A percentile compares a stretch with the other conserved stretches of the same genome.
Evolutionary conservation across 1,140 invertebrate genomes (phyloP).

Genomic region (Drosophila navojoa): DNA sequence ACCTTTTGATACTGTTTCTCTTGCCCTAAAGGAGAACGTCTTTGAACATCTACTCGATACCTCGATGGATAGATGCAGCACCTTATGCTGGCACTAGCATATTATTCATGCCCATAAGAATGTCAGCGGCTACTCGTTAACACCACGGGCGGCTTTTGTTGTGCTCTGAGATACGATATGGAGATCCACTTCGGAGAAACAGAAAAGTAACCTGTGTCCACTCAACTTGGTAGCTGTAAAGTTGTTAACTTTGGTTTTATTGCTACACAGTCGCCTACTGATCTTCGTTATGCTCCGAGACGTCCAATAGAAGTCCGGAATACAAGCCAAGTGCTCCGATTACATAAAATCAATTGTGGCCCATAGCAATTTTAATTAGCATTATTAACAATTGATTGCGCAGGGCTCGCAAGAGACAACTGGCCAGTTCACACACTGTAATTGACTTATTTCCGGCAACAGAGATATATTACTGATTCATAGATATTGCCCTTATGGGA

Average conservation of each 20-base stretch:
- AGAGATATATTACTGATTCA: conserved; percentile 4
- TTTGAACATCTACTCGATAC: no score
- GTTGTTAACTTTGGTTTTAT: conserved; percentile 67
- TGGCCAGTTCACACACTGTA: conserved; percentile 48
- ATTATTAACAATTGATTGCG: conserved; percentile 8
- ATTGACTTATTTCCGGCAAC: conserved; percentile 48
- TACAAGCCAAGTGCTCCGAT: no score
- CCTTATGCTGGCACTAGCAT: not conserved
- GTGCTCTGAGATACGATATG: no score
- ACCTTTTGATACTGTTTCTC: no score
- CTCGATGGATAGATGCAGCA: not conserved
- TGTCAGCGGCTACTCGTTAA: conserved; percentile 6
- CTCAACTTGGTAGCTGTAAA: conserved; percentile 60
- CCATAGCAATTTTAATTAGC: not conserved
- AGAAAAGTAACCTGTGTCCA: conserved; percentile 43
- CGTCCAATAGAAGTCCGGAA: no score
- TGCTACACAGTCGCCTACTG: conserved; percentile 36
- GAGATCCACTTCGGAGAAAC: not conserved
- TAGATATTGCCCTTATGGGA: conserved; percentile 21
- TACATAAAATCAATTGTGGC: no score
- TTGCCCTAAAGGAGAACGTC: no score
- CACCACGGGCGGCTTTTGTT: conserved; percentile 9
- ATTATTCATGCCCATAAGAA: conserved; percentile 16
- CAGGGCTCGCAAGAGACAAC: not conserved
- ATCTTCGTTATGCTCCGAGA: not conserved